phyloP scores from a whole-genome alignment of 2,888 invertebrate genomes.

The Sesia bembeciformis region DNA sequence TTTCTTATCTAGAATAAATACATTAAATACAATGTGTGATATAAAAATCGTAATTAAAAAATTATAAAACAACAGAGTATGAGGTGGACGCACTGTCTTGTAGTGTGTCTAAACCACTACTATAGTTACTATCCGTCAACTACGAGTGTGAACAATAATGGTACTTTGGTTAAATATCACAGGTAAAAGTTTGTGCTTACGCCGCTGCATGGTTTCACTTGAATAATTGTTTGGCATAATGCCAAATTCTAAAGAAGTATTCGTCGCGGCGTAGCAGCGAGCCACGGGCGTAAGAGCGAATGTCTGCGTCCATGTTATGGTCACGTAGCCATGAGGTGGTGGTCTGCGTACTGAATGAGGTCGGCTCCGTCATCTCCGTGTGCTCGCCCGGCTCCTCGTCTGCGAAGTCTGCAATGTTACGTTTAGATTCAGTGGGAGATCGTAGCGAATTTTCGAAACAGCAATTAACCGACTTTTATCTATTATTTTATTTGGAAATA shows the following conservation, averaged over 20 bases:
- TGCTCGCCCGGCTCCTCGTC: slow-evolving; percentile 60
- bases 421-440: no score
- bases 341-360: slow-evolving; percentile 93
- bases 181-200: slow-evolving; percentile 55
- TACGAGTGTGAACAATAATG: slow-evolving; percentile 26
- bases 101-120: slow-evolving; percentile 17
- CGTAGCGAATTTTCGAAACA: no score
- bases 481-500: no score
- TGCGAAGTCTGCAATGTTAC: slow-evolving; percentile 35
- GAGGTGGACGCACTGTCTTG: slow-evolving; percentile 22
- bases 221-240: slow-evolving; percentile 87
- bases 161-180: slow-evolving; percentile 53
- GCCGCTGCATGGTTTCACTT: slow-evolving; percentile 68
- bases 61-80: slow-evolving; percentile 33
- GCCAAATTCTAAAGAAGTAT: slow-evolving; percentile 97
- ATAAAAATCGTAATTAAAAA: slow-evolving; percentile 40
- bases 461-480: no score
- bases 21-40: slow-evolving; percentile 17
- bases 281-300: slow-evolving; percentile 90
- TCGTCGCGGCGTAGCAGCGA: slow-evolving; percentile 89
- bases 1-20: slow-evolving; percentile 44
- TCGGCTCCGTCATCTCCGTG: slow-evolving; percentile 84
- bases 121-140: slow-evolving; percentile 45
- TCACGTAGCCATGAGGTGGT: slow-evolving; percentile 95
- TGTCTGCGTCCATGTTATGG: slow-evolving; percentile 95